Base-by-base conservation (phyloP, 2,113 vertebrate species). In the Xenopus borealis region DNA sequence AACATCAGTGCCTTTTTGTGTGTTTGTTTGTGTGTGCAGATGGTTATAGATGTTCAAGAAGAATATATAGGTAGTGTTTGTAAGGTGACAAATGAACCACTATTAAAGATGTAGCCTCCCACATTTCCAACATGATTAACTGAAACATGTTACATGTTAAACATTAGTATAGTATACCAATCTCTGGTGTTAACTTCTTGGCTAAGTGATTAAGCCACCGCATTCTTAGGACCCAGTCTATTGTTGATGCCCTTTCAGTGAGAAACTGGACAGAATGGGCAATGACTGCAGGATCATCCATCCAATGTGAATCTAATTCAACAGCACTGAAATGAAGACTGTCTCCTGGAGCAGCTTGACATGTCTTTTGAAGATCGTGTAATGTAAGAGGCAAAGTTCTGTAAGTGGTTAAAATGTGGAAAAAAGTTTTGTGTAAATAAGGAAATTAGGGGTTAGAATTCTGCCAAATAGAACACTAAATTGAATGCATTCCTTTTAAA, bases 161-260 rank as follows among this genome's bases (percentile, higher is more conserved):
- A 40, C 8, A 40, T 40, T 40, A 40, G 33, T 40, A 40, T 9
- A 40, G 33, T 40, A 40, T 40, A 92, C 92, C 89, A 71, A 90
- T 84, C 12, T 88, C 93, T 83, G 82, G 91, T 78, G 80, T 86
- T 79, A 79, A 85, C 78, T 86, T 94, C 86, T 92, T 96, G 45
- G 89, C 86, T 71, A 97, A 85, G 77, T 94, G 91, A n/a, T 89
- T 89, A 47, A 99, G 93, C 95, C 95, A 99, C 81, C 90, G 92
- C 81, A 91, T 93, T 81, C 97, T 94, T 33, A 98, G 83, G 72
- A 91, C 82, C 96, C 97, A 98, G 70, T 99, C 97, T 12, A 94
- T 93, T 65, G 95, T 95, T 19, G 92, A 95, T 7, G 96, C 92
- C 78, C 91, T 92, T 85, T 94, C 94, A 40, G 88, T 90, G 72